Base-by-base conservation (phyloP, 2,113 vertebrate genomes). In the Phalacrocorax pelagicus region DNA sequence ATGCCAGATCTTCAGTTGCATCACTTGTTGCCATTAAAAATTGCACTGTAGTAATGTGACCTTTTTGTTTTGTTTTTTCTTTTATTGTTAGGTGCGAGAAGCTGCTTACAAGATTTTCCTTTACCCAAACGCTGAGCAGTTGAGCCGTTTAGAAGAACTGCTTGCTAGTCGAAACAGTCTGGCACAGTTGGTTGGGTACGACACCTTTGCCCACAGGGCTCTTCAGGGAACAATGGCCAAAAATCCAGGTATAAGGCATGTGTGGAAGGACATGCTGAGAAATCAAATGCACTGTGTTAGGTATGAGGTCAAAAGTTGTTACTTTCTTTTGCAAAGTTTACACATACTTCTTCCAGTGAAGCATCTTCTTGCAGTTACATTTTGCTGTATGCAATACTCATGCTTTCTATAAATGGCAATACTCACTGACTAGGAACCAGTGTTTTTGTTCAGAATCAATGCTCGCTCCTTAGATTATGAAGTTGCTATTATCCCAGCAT, bases 91-190 rank as follows among this genome's bases (percentile, higher is more conserved):
- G 99, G 98, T 99, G 19, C 98, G 99, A 91, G 99, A 99, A 98
- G 99, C 99, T 34, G 99, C 99, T 75, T 99, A 99, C 96, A 99
- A 99, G 97, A 97, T 99, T 94, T 99, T 99, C 84, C 98, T 99
- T 21, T 99, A 99, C 91, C 99, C 99, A 14, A 99, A 98, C 20
- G 26, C 96, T 55, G 97, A 98, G 19, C 97, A 99, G 54, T 26
- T 99, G 98, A 94, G 86, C 9, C 98, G 98, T 51, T 97, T 99
- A 88, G 99, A 99, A 40, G 99, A 99, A 30, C 15, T 99, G 83
- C 98, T 99, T 86, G 96, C 86, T 11, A 99, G 97, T 93, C 98
- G 99, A 95, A 97, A 99, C 92, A 98, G 97, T 36, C 97, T 99
- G 95, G 99, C 99, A 29, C 98, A 98, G 57, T 63, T 99, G 81